A percentile compares a stretch with the other conserved stretches of the same genome.
Conservation (phyloP, 2,797 vertebrate genomes). For the Garrulus glandarius region DNA sequence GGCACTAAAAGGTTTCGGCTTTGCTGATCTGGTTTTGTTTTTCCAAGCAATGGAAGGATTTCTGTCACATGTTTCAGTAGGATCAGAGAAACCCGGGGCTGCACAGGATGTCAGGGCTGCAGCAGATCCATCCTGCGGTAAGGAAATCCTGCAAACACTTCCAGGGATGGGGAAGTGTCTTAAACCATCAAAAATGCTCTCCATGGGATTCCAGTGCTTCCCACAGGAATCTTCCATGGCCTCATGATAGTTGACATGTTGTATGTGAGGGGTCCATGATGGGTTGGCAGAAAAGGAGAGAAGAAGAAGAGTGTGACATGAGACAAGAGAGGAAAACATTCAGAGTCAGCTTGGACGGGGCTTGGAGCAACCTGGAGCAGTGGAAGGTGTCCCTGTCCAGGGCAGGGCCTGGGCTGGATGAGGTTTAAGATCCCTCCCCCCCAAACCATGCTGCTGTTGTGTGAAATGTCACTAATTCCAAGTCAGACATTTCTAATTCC, state of each 20-base stretch:
- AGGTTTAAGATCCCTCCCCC: background rate
- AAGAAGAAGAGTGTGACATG: background rate
- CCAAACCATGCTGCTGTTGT: background rate
- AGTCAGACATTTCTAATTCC: background rate
- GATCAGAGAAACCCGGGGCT: background rate
- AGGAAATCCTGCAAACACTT: background rate
- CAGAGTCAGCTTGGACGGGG: fast-evolving
- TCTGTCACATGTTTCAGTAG: background rate
- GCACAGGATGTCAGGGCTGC: background rate
- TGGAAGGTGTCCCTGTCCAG: background rate
- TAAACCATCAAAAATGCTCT: background rate
- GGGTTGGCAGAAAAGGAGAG: background rate
- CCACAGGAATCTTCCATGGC: background rate
- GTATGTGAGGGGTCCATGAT: fast-evolving
- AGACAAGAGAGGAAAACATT: background rate
- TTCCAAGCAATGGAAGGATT: background rate
- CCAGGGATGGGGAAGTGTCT: background rate
- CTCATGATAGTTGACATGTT: fast-evolving
- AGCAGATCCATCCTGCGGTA: too few species aligned
- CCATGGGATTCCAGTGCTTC: background rate
- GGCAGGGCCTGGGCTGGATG: background rate
- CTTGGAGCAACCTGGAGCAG: background rate
- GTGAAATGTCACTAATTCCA: background rate
- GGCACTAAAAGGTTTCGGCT: background rate
- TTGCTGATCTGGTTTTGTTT: background rate